phyloP scores from a whole-genome alignment of 2,888 invertebrate genomes.

The Melanotus villosus region DNA sequence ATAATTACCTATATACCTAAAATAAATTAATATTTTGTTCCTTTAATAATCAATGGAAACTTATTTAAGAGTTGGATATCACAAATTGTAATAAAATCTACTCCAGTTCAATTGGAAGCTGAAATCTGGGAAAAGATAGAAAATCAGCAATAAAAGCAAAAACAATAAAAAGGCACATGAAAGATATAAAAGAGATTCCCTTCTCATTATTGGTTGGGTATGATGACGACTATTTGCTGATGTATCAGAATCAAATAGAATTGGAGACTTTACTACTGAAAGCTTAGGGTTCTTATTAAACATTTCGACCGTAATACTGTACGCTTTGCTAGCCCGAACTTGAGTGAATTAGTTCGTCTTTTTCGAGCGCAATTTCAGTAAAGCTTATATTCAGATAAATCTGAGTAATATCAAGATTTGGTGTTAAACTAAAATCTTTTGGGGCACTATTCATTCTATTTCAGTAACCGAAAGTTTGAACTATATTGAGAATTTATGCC shows the following conservation, averaged over 20 bases:
- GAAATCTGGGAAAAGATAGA: neutral
- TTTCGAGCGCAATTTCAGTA: conserved; percentile 23
- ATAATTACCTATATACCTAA: too few relatives aligned
- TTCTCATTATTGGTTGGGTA: conserved; percentile 42
- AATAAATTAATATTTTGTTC: too few relatives aligned
- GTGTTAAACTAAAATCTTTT: neutral
- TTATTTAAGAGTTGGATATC: neutral
- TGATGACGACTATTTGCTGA: conserved; percentile 43
- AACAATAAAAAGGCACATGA: conserved; percentile 42
- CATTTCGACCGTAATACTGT: conserved; percentile 42
- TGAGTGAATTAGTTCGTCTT: conserved; percentile 37
- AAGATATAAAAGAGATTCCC: conserved; percentile 40
- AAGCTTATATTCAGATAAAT: conserved; percentile 34
- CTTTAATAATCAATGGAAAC: too few relatives aligned
- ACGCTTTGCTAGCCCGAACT: conserved; percentile 32
- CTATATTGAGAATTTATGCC: too few relatives aligned
- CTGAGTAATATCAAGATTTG: neutral
- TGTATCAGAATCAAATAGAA: conserved; percentile 46
- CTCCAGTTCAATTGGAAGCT: neutral
- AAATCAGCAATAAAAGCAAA: conserved; percentile 42
- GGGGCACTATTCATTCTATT: neutral
- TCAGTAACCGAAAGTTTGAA: too few relatives aligned
- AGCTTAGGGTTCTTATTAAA: conserved; percentile 42
- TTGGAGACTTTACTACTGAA: conserved; percentile 42
- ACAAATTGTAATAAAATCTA: neutral